These are phyloP conservation scores for Diuraphis noxia DNA, from an alignment of 1,140 invertebrate species.

Conservation along the genomic window DNA sequence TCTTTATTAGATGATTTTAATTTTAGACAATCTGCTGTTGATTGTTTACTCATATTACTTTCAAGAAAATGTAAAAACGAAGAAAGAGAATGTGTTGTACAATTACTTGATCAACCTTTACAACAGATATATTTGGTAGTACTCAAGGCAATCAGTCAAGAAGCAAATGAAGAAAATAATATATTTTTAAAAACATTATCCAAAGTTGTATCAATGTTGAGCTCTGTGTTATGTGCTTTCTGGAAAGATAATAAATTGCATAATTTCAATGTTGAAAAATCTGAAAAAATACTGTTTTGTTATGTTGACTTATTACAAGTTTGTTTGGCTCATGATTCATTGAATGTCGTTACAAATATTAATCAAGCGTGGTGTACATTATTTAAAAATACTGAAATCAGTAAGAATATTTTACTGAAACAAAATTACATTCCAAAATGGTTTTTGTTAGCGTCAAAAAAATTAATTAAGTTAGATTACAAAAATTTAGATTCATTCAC, in stretches of 20 bases:
- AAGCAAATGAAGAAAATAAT: conserved; percentile 48
- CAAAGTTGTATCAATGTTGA: conserved; percentile 46
- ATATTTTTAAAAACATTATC: conserved; percentile 52
- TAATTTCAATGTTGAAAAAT: conserved; percentile 29
- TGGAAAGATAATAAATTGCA: conserved; percentile 50
- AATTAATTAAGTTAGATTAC: conserved; percentile 58
- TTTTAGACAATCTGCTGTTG: conserved; percentile 38
- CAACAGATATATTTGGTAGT: conserved; percentile 26
- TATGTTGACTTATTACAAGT: conserved; percentile 47
- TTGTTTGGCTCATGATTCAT: conserved; percentile 6
- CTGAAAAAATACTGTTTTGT: conserved; percentile 39
- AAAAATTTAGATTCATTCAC: conserved; percentile 73
- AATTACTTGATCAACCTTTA: conserved; percentile 41
- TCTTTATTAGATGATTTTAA: conserved; percentile 44
- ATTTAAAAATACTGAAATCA: conserved; percentile 43
- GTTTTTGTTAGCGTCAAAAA: conserved; percentile 61
- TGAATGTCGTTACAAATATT: conserved; percentile 42
- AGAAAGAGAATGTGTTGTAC: conserved; percentile 41
- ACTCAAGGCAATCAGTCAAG: conserved; percentile 34
- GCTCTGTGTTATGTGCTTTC: conserved; percentile 37
- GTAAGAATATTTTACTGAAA: conserved; percentile 22
- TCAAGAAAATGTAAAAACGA: conserved; percentile 52
- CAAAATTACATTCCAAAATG: conserved; percentile 47
- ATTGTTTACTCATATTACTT: conserved; percentile 34
- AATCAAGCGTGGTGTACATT: conserved; percentile 39